Base-by-base conservation (phyloP, 2,113 vertebrate species). In the Syrrhaptes paradoxus region DNA sequence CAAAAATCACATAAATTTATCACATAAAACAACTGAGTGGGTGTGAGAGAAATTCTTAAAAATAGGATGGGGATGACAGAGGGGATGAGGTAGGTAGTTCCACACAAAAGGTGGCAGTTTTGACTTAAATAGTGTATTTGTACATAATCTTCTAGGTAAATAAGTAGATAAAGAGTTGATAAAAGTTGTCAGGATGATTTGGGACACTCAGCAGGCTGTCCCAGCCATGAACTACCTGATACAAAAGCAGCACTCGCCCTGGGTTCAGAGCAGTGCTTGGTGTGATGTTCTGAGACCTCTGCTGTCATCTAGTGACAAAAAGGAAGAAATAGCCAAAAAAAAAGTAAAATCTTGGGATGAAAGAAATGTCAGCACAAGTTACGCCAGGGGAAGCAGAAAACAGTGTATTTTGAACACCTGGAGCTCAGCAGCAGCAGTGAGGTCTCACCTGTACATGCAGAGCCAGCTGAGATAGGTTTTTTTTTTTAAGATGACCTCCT, bases 281-380 rank as follows among this genome's bases (percentile, higher is more conserved):
- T 54, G 46, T 31, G 77, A 18, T 57, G 67, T 96, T 93, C 21
- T 1, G 88, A 81, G 94, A 93, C 29, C 93, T 96, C 87, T 97
- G 92, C 96, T 97, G 96, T 55, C 96, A 96, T 73, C 95, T 95
- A 96, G 92, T 65, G 96, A 86, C 82, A 28, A 71, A 93, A 96
- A 24, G 11, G 48, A 52, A 88, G 87, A 96, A 97, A 51, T 41
- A 71, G 18, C 48, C 0, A 0, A 10, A 24, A 81, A 63, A 81
- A 58, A 49, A 28, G 6, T 15, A 85, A 89, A 72, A 76, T 13
- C 4, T 26, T 15, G 2, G 20, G 17, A 43, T 61, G 38, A n/a
- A 74, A 75, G 15, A 91, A 78, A 70, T n/a, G 24, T 28, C 58
- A 32, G 25, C 1, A 1, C 13, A n/a, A 45, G 15, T 36, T 54